phyloP scores from a whole-genome alignment of 2,797 vertebrate genomes.

The Pterois miles region DNA sequence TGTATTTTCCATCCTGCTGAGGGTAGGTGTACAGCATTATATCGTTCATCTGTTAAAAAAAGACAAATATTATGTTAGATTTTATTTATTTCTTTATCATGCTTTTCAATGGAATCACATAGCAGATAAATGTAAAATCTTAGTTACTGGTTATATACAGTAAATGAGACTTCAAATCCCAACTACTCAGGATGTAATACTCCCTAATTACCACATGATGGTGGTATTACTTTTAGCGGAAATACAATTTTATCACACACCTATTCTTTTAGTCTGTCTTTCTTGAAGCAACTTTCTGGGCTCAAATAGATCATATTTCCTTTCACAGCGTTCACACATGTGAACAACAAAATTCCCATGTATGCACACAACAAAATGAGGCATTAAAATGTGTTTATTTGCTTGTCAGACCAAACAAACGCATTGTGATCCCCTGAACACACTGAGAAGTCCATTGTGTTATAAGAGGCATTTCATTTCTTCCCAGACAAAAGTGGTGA shows the following conservation, averaged over 20 bases:
- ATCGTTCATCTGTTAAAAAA: constrained; percentile 91
- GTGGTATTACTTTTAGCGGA: constrained; percentile 35
- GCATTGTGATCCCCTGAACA: constrained; percentile 67
- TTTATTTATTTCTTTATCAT: not conserved
- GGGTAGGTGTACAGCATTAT: constrained; percentile 96
- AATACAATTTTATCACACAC: not conserved
- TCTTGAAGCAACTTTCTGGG: constrained; percentile 12
- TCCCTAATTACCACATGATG: constrained; percentile 61
- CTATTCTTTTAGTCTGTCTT: constrained; percentile 13
- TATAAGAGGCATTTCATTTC: constrained; percentile 75
- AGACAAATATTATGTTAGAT: not conserved
- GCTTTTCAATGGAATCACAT: not conserved
- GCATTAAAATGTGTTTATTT: constrained; percentile 75
- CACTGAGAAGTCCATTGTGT: constrained; percentile 76
- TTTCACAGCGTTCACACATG: constrained; percentile 42
- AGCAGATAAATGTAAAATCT: not conserved
- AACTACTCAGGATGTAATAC: not conserved
- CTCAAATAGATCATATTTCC: constrained; percentile 22
- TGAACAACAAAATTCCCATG: constrained; percentile 62
- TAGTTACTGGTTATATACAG: no score
- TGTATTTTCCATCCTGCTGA: constrained; percentile 96
- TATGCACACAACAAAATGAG: constrained; percentile 53
- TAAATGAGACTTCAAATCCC: not conserved
- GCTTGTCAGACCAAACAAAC: constrained; percentile 61
- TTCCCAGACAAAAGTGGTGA: constrained; percentile 82